Evolutionary conservation across 2,888 invertebrate species (phyloP), one percentile per base, ranked within the genome.

Genomic region (Ophion costatus): DNA sequence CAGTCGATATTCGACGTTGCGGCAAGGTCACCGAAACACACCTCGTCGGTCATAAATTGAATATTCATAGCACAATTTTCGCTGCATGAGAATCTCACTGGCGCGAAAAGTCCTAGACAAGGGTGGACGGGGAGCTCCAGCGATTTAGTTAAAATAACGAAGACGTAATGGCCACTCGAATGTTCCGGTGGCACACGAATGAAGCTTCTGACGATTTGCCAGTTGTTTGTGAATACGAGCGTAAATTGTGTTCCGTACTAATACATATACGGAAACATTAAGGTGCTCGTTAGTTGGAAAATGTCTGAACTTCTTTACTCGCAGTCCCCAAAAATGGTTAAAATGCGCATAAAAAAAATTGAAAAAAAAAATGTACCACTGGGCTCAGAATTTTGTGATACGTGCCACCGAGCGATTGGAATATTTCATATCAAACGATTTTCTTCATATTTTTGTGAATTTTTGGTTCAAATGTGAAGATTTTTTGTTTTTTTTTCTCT

Each of bases 21-120:
- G 22, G 29, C 29, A 57, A 33, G 81, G 45, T 45, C 45, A 67
- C 63, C 73, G 75, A 42, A 73, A 63, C 61, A 61, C 76, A 67
- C 76, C 76, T 67, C 56, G 57, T 24, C 71, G 59, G 59, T 57
- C 71, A 10, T 45, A 38, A 67, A 61, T 80, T 84, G 86, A 86
- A 86, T 86, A 86, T 86, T 84, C 86, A 86, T 86, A 70, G 45
- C 14, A 73, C 74, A 80, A 84, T 86, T 86, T 80, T 74, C 73
- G 71, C 33, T 67, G 77, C 29, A 45, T 45, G 80, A 74, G 70
- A 80, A 84, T 66, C 45, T 17, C 22, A n/a, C 9, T 69, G 74
- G 29, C 42, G 42, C 45, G 83, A 71, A 59, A 42, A 63, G 51
- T 20, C 74, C 64, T 66, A 3, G 57, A 45, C 45, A 11, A 45